Evolutionary conservation across 1,140 invertebrate genomes (phyloP).

Genomic region (Achroia grisella): DNA sequence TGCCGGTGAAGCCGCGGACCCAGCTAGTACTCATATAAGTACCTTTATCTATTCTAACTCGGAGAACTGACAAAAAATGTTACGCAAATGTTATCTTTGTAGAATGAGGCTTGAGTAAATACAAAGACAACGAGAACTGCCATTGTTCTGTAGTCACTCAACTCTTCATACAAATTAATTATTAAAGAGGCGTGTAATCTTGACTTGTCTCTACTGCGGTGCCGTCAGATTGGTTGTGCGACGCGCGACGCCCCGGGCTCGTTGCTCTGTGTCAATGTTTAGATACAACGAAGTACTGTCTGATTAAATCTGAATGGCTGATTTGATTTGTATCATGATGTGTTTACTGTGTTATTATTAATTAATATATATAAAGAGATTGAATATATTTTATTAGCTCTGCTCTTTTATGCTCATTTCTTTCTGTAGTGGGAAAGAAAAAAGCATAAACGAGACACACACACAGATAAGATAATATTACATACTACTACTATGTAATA

Average conservation of each 20-base stretch:
- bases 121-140: conserved; percentile 36
- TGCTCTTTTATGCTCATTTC: too few relatives aligned
- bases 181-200: conserved; percentile 55
- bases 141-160: conserved; percentile 32
- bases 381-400: too few relatives aligned
- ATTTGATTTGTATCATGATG: conserved; percentile 26
- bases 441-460: too few relatives aligned
- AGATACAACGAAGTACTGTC: conserved; percentile 46
- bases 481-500: too few relatives aligned
- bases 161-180: conserved; percentile 66
- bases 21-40: too few relatives aligned
- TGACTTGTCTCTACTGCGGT: conserved; percentile 25
- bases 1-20: too few relatives aligned
- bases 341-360: conserved; percentile 42
- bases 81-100: conserved; percentile 18
- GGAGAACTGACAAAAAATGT: neutral
- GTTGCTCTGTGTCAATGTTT: conserved; percentile 32
- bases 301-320: conserved; percentile 49
- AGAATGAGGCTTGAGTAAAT: conserved; percentile 29
- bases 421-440: too few relatives aligned
- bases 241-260: neutral
- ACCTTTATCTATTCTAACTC: too few relatives aligned
- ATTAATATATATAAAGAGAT: conserved; percentile 38
- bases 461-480: too few relatives aligned
- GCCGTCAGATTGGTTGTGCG: neutral